Evolutionary conservation across 2,888 invertebrate species (phyloP).

Genomic region (Lepidocyrtoides sp.): DNA sequence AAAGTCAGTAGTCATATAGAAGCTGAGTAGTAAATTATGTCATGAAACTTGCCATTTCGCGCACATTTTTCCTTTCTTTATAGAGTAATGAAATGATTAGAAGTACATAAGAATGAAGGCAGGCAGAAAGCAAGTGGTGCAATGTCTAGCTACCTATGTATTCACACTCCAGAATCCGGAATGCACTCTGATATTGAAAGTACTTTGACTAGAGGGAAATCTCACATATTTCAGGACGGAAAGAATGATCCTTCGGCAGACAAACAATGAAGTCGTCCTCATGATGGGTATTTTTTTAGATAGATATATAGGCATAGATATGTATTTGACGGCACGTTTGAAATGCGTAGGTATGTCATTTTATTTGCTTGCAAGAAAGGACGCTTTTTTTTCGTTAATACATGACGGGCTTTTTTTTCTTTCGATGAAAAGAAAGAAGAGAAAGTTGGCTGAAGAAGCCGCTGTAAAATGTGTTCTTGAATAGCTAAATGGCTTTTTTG

Average conservation of each 20-base stretch:
- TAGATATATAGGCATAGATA: not conserved
- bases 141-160: too few relatives aligned
- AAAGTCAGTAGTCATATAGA: not conserved
- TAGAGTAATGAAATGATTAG: constrained; percentile 70
- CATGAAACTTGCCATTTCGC: constrained; percentile 65
- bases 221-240: constrained; percentile 28
- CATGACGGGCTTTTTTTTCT: not conserved
- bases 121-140: not conserved
- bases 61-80: constrained; percentile 55
- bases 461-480: constrained; percentile 67
- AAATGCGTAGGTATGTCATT: not conserved
- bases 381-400: not conserved
- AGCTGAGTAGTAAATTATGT: constrained; percentile 68
- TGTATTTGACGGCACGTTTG: not conserved
- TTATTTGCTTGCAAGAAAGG: not conserved
- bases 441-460: constrained; percentile 43
- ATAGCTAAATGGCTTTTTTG: constrained; percentile 56
- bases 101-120: constrained; percentile 43
- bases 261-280: constrained; percentile 23
- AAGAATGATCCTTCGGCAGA: not conserved
- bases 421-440: not conserved
- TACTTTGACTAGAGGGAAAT: not conserved
- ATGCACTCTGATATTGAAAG: not conserved
- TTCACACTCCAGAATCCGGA: not conserved
- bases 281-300: not conserved